A percentile compares a stretch with the other conserved stretches of the same genome.
Evolutionary conservation across 2,888 invertebrate genomes (phyloP).

Genomic region (Eutolmus rufibarbis): DNA sequence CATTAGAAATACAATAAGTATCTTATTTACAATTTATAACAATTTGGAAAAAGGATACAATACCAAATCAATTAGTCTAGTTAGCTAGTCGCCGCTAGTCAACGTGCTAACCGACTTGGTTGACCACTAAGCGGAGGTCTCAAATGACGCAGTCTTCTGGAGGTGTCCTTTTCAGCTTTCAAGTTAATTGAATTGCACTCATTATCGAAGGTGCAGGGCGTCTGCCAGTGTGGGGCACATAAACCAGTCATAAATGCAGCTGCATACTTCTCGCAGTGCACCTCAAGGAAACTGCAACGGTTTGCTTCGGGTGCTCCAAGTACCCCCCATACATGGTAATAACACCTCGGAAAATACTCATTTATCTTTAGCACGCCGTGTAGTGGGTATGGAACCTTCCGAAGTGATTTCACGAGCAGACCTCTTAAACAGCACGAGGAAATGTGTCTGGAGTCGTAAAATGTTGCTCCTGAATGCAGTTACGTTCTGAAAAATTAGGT

Average conservation of each 20-base stretch:
- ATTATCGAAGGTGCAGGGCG: slow-evolving; percentile 27
- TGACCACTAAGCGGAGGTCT: background rate
- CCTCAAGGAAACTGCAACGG: slow-evolving; percentile 20
- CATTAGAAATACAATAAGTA: no score
- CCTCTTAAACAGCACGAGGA: slow-evolving; percentile 26
- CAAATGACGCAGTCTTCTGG: background rate
- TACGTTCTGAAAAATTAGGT: slow-evolving; percentile 35
- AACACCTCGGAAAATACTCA: slow-evolving; percentile 30
- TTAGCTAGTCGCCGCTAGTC: background rate
- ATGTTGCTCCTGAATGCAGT: slow-evolving; percentile 25
- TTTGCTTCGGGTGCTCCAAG: background rate
- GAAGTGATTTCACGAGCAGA: slow-evolving; percentile 33
- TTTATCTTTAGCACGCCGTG: slow-evolving; percentile 14
- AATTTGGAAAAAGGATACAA: background rate
- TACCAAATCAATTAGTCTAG: background rate
- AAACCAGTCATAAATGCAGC: slow-evolving; percentile 36
- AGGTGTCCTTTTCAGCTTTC: slow-evolving; percentile 18
- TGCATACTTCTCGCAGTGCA: background rate
- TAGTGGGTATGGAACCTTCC: background rate
- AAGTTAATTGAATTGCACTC: slow-evolving; percentile 34
- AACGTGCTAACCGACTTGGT: background rate
- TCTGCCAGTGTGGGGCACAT: background rate
- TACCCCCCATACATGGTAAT: slow-evolving; percentile 11
- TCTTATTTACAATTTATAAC: no score
- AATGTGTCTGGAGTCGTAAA: slow-evolving; percentile 38